Conservation (phyloP, 2,113 vertebrate genomes). For the Petrocephalus microphthalmus region DNA sequence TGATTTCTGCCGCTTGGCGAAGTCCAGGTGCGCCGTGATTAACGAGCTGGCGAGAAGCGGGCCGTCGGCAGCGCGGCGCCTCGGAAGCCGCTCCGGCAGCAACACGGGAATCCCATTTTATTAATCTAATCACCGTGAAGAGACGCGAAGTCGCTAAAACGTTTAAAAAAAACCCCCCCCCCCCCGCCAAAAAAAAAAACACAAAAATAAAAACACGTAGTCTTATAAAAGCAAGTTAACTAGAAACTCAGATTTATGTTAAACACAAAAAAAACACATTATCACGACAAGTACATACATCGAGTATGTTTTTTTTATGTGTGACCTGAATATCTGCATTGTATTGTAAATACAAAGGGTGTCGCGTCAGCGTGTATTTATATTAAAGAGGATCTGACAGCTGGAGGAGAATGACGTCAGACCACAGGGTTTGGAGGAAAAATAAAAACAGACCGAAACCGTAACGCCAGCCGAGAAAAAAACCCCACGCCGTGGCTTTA, state of each 20-base stretch:
- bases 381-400: conserved; percentile 2
- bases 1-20: conserved; percentile 26
- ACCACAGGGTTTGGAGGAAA: not conserved
- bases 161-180: not conserved
- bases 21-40: conserved; percentile 58
- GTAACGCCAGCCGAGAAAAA: not conserved
- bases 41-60: conserved; percentile 45
- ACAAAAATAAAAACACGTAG: not conserved
- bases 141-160: not conserved
- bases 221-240: not conserved
- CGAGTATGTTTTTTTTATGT: not conserved
- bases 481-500: not conserved
- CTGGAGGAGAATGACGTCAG: not conserved
- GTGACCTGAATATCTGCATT: not conserved
- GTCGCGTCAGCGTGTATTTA: not conserved
- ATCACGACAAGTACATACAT: not conserved
- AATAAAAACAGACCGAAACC: not conserved
- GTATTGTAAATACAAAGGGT: not conserved
- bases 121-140: not conserved
- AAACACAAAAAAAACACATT: not conserved
- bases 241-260: not conserved
- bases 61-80: conserved; percentile 38
- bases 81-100: too few species aligned
- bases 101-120: not conserved
- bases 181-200: not conserved